phyloP scores from a whole-genome alignment of 2,888 invertebrate genomes.

The Acholoe squamosa region DNA sequence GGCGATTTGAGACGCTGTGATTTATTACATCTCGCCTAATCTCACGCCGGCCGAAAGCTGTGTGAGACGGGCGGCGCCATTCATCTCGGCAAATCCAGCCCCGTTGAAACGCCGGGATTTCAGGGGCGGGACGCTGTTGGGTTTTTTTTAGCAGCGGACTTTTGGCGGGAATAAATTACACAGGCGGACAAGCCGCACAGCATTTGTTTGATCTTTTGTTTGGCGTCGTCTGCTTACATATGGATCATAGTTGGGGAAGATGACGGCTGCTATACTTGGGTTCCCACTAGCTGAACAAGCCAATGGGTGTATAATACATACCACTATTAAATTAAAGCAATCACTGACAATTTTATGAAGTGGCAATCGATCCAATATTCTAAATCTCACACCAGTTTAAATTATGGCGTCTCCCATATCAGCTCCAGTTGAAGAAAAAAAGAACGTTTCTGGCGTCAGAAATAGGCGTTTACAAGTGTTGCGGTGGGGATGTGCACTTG shows the following conservation, averaged over 20 bases:
- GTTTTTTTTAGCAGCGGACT: neutral
- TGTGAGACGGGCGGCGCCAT: constrained; percentile 8
- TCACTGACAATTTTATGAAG: no score
- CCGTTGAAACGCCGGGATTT: constrained; percentile 49
- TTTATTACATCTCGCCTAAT: constrained; percentile 62
- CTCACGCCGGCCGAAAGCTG: constrained; percentile 54
- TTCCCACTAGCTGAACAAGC: neutral
- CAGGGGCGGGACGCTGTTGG: constrained; percentile 43
- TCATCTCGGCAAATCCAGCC: constrained; percentile 59
- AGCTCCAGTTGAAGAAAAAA: no score
- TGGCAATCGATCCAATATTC: no score
- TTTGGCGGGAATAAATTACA: constrained; percentile 53
- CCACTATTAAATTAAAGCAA: no score
- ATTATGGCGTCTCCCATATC: no score
- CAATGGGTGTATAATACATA: no score
- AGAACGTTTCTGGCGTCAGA: no score
- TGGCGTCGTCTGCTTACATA: constrained; percentile 50
- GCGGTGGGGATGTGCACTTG: no score
- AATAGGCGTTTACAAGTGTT: no score
- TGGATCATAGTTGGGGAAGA: constrained; percentile 8
- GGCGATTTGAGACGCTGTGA: constrained; percentile 59
- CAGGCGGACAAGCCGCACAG: constrained; percentile 11
- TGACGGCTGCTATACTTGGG: neutral
- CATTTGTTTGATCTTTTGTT: constrained; percentile 56
- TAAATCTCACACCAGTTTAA: no score